Evolutionary conservation across 2,113 vertebrate species (phyloP), one percentile per base, ranked within the genome.

Genomic region (Misgurnus anguillicaudatus): DNA sequence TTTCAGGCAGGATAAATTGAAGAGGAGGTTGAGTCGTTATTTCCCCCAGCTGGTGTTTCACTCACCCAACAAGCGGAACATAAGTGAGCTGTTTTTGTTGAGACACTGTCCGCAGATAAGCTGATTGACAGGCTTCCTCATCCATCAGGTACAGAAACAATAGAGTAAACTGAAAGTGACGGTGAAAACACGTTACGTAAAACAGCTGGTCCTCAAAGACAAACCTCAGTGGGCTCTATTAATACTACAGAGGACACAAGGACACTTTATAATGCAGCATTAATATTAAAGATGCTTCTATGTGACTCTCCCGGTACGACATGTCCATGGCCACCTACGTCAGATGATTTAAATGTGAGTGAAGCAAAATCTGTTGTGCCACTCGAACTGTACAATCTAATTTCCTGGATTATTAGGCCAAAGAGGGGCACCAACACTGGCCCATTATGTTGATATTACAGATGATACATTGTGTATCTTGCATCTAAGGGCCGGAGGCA

Each of bases 41-140:
- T 60, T 60, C 19, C 57, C 57, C 57, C 75, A 62, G 51, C 69
- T 79, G 68, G 53, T 42, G 51, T 82, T 82, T 79, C 39, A 75
- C 75, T 72, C 62, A 5, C 53, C 76, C 47, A 48, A 41, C 17
- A 82, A 78, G 48, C 14, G 53, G 36, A 83, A 70, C 70, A 79
- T 80, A 17, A 31, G 55, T 75, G 55, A 83, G 16, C 3, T 83
- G 55, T 78, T 79, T 79, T 75, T 67, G 76, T 83, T 69, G 64
- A 80, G 42, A 80, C 71, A 76, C 17, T 80, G n/a, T 76, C 78
- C 53, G 77, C 77, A 80, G 63, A 75, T 77, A 75, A 42, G 16
- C 48, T 83, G 51, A 55, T 80, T n/a, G 77, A 83, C 82, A 70
- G 68, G 24, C 24, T 80, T 14, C 70, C 71, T 75, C 66, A 77